Evolutionary conservation across 2,113 vertebrate genomes (phyloP), one percentile per base, ranked within the genome.

Genomic region (Micronisus gabar): DNA sequence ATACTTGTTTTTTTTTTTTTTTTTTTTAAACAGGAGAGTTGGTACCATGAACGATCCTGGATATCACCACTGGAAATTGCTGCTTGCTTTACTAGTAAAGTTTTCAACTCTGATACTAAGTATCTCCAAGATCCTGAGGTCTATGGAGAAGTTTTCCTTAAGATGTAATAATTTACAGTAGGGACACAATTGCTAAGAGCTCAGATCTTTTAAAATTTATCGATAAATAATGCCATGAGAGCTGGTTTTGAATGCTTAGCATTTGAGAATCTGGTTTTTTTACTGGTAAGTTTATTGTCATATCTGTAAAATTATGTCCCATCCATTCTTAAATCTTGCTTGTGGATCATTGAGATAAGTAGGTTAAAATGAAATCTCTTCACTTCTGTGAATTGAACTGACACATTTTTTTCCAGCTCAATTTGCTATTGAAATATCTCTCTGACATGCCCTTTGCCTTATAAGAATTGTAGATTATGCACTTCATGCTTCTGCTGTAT

Each of bases 291-390:
- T 94, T 91, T 93, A 27, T 50, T 93, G 45, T 68, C 83, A 16
- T 53, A 53, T 80, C 29, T 16, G 2, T 86, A 68, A 72, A 81
- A 78, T 22, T 52, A 34, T 43, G 34, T 72, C 29, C 30, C 8
- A 63, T 73, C 41, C 12, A 2, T 95, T 78, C 76, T 74, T 84
- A 80, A 63, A 62, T 85, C 78, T 90, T 88, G 36, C 36, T 92
- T 1, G 1, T 61, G 92, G 80, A 93, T n/a, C 43, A 47, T 15
- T 76, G 71, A 86, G 47, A 66, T 88, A 81, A 89, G 68, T 94
- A 92, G 63, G 79, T 90, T 95, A 78, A 93, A 94, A 91, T 41
- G 48, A 80, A 87, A 88, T 93, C 48, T 86, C 58, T 94, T 95
- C 80, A 72, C 18, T 94, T 95, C 47, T 36, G 71, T 93, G 63